Conservation (phyloP, 2,797 vertebrate genomes). For the Acanthiza pusilla region DNA sequence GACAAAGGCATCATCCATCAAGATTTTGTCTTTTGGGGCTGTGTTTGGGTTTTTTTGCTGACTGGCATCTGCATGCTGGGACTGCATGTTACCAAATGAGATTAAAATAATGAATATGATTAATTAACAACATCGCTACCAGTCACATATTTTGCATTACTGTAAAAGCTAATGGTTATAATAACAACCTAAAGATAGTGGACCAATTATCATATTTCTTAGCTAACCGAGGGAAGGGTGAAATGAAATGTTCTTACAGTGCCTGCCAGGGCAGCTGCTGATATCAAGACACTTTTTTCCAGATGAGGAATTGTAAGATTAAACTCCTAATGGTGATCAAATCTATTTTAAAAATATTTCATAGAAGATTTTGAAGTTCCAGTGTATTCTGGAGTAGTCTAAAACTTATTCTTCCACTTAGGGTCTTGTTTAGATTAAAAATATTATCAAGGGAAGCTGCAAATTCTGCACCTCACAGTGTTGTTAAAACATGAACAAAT, state of each 20-base stretch:
- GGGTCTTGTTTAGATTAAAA: neutral
- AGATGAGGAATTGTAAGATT: neutral
- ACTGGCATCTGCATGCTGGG: neutral
- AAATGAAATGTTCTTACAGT: neutral
- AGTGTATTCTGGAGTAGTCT: neutral
- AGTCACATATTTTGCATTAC: neutral
- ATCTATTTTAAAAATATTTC: neutral
- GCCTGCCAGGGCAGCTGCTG: neutral
- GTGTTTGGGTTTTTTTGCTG: neutral
- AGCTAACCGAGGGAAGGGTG: neutral
- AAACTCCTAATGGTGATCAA: neutral
- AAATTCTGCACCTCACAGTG: neutral
- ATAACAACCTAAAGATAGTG: neutral
- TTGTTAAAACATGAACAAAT: neutral
- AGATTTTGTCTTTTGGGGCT: neutral
- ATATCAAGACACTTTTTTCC: neutral
- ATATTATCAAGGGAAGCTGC: neutral
- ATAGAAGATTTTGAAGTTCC: neutral
- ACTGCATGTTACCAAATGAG: neutral
- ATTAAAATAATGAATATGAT: neutral
- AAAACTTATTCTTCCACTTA: neutral
- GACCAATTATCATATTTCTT: neutral
- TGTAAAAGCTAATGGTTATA: neutral
- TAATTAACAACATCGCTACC: neutral
- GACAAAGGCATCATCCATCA: neutral